phyloP scores from a whole-genome alignment of 1,140 invertebrate species.

The Leucophenga varia region DNA sequence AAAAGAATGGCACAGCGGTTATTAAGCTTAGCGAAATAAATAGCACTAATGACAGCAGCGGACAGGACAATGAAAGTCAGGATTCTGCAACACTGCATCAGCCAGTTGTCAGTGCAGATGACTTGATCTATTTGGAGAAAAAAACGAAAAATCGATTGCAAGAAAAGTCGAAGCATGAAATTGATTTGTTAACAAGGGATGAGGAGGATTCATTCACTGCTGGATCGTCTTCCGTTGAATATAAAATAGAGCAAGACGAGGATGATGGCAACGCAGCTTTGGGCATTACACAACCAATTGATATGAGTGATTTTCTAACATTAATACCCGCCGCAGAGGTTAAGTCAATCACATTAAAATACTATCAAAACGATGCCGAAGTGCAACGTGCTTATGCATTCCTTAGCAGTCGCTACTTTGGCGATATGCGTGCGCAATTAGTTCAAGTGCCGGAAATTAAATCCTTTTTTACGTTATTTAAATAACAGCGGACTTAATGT shows the following conservation, averaged over 20 bases:
- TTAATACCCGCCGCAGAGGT: constrained; percentile 35
- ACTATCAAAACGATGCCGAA: constrained; percentile 42
- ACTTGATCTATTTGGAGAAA: constrained; percentile 37
- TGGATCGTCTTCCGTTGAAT: neutral
- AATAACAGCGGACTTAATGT: constrained; percentile 40
- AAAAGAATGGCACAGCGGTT: constrained; percentile 14
- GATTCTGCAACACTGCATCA: constrained; percentile 11
- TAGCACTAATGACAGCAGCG: constrained; percentile 11
- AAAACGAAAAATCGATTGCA: constrained; percentile 9
- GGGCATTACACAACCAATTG: constrained; percentile 18
- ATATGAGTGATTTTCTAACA: constrained; percentile 39
- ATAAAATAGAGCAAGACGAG: constrained; percentile 3
- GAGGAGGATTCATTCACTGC: constrained; percentile 8
- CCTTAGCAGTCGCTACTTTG: constrained; percentile 28
- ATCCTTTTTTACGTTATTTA: constrained; percentile 37
- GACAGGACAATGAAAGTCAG: constrained; percentile 17
- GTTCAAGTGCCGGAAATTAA: constrained; percentile 33
- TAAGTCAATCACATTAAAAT: constrained; percentile 31
- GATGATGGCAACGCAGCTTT: neutral
- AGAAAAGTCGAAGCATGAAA: constrained; percentile 10
- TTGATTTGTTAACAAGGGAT: constrained; percentile 12
- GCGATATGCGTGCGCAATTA: constrained; percentile 27
- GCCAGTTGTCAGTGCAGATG: constrained; percentile 25
- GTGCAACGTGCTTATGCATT: constrained; percentile 40
- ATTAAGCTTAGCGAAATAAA: constrained; percentile 20